A percentile compares a stretch with the other conserved stretches of the same genome.
These are phyloP conservation scores for Geodia barretti DNA, from an alignment of 37 sponge, comb jelly and placozoan species.

Conservation along the genomic window DNA sequence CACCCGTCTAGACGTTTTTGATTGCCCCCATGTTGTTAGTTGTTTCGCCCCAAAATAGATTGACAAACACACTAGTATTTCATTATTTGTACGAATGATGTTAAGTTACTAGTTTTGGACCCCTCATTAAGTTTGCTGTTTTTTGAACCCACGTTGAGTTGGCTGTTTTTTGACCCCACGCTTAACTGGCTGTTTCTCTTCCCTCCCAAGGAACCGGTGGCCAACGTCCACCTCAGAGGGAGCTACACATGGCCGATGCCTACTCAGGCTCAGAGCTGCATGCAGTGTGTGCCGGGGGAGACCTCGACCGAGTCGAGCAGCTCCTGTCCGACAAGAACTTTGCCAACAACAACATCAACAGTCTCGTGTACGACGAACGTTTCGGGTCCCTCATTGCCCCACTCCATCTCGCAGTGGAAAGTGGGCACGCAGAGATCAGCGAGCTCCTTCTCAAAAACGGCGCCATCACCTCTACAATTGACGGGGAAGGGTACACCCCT, in stretches of 20 bases:
- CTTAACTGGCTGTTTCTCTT: too few relatives aligned
- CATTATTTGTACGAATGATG: too few relatives aligned
- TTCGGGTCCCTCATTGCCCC: slow-evolving; percentile 51
- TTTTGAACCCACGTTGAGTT: too few relatives aligned
- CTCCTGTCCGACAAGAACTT: slow-evolving; percentile 67
- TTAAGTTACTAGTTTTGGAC: too few relatives aligned
- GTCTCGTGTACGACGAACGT: slow-evolving; percentile 35
- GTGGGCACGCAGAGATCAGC: slow-evolving; percentile 47
- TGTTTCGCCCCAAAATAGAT: too few relatives aligned
- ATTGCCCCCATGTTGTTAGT: too few relatives aligned
- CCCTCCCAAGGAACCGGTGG: too few relatives aligned
- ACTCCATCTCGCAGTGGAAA: slow-evolving; percentile 74
- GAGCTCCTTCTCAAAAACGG: slow-evolving; percentile 63
- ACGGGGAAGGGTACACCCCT: slow-evolving; percentile 73
- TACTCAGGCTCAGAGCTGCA: slow-evolving; percentile 50
- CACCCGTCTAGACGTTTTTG: too few relatives aligned
- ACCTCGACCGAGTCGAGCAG: slow-evolving; percentile 63
- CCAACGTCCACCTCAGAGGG: too few relatives aligned
- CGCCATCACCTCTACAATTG: slow-evolving; percentile 48
- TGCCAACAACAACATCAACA: slow-evolving; percentile 65
- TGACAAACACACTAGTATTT: too few relatives aligned
- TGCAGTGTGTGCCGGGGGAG: slow-evolving; percentile 49
- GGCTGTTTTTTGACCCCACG: too few relatives aligned
- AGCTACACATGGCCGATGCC: not conserved
- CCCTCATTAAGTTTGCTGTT: too few relatives aligned